phyloP scores from a whole-genome alignment of 2,113 vertebrate species.

The Lethenteron camtschaticum region DNA sequence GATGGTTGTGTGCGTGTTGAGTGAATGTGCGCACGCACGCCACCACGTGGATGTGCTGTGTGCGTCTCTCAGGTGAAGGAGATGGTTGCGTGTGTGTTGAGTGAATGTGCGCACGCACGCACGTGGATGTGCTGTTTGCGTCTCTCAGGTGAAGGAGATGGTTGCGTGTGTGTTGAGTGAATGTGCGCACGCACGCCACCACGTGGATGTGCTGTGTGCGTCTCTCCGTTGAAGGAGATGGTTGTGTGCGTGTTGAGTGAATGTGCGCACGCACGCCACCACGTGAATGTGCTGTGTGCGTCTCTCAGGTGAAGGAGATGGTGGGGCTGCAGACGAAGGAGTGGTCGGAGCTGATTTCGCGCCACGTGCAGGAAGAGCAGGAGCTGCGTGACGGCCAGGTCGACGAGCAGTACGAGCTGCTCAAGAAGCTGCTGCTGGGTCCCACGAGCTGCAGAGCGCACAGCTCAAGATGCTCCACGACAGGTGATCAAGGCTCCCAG shows the following conservation, averaged over 20 bases:
- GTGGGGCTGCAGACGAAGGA: slow-evolving; percentile 92
- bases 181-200: too few species aligned
- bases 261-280: background rate
- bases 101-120: background rate
- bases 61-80: slow-evolving; percentile 48
- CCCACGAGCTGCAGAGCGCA: slow-evolving; percentile 70
- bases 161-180: too few species aligned
- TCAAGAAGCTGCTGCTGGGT: slow-evolving; percentile 50
- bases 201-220: background rate
- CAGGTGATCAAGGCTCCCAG: slow-evolving; percentile 26
- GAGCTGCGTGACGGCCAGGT: slow-evolving; percentile 62
- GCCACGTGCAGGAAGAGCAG: slow-evolving; percentile 63
- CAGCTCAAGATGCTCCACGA: slow-evolving; percentile 83
- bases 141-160: too few species aligned
- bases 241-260: background rate
- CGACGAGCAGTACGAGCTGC: slow-evolving; percentile 68
- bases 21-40: background rate
- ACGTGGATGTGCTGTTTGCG: background rate
- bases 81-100: slow-evolving; percentile 25
- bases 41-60: background rate
- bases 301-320: slow-evolving; percentile 62
- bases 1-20: background rate
- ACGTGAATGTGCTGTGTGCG: background rate
- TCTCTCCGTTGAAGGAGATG: background rate
- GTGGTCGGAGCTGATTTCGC: slow-evolving; percentile 80